Base-by-base conservation (phyloP, 2,888 invertebrate species). In the Polietes domitor region DNA sequence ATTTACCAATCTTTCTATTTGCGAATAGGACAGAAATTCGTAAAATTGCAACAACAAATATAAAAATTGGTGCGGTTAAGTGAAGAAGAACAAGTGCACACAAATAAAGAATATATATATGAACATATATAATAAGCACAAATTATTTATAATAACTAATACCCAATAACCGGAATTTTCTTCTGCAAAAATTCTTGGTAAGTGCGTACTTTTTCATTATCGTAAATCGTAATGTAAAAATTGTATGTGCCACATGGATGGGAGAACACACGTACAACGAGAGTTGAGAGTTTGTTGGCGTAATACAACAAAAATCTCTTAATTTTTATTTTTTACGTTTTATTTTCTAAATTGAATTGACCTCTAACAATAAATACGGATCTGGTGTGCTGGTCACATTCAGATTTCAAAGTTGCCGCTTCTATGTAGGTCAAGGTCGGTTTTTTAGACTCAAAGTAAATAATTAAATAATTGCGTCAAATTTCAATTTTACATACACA, bases 161-260 rank as follows among this genome's bases (percentile, higher is more conserved):
- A n/a, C n/a, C n/a, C n/a, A 50, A 53, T 24, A 65, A 50, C n/a
- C 32, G 28, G 12, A 19, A 12, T 2, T 58, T 77, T 58, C 58
- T 77, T 72, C 61, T 82, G 61, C 41, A 28, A 61, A 82, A 75
- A 82, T 70, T 70, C 5, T 32, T 70, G 70, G 80, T 80, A 71
- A 80, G 75, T 74, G 28, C 21, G 28, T 12, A 12, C 10, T 17
- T n/a, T 17, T 19, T 12, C 32, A 50, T 15, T 7, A 26, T 17
- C 17, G n/a, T n/a, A n/a, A n/a, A n/a, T n/a, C n/a, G n/a, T n/a
- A n/a, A n/a, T n/a, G 17, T 37, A 50, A 50, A 50, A 71, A 68
- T 72, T 68, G 75, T 78, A 79, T 82, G 43, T 55, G 70, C 61
- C 77, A 77, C 77, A 77, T 76, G 76, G 47, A 58, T 74, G 32